These are phyloP conservation scores for Tapirus indicus DNA, from an alignment of 2,797 vertebrate genomes.

Conservation along the genomic window DNA sequence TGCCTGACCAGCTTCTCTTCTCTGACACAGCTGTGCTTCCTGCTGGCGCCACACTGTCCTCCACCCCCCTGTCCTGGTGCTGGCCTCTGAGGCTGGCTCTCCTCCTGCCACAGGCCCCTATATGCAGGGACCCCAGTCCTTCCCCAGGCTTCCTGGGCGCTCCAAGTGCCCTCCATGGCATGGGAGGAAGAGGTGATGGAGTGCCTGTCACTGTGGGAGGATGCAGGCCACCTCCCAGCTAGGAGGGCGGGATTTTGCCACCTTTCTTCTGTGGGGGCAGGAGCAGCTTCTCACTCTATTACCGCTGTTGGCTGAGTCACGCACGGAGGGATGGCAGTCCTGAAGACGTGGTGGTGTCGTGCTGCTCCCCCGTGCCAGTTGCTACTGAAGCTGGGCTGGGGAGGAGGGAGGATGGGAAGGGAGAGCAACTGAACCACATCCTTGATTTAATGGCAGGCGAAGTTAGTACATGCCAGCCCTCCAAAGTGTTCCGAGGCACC, in stretches of 20 bases:
- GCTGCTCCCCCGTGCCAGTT: neutral
- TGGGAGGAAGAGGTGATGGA: no score
- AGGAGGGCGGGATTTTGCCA: neutral
- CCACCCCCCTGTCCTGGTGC: no score
- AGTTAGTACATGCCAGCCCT: neutral
- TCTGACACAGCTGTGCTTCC: neutral
- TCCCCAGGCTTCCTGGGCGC: neutral
- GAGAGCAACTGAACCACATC: neutral
- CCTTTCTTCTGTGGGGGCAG: neutral
- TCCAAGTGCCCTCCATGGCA: fast-evolving
- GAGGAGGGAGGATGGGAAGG: neutral
- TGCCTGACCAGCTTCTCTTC: neutral
- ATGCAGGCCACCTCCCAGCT: neutral
- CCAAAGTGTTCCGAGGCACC: neutral
- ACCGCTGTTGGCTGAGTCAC: neutral
- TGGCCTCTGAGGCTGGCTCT: neutral
- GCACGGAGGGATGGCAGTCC: neutral
- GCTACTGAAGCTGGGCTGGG: neutral
- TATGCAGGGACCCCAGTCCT: fast-evolving
- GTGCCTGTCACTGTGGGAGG: neutral
- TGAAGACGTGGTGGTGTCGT: neutral
- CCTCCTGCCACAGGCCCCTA: neutral
- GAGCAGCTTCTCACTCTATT: neutral
- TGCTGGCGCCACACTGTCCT: neutral
- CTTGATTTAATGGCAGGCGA: neutral